Conservation (phyloP, 2,797 vertebrate species). For the Sebastes umbrosus region DNA sequence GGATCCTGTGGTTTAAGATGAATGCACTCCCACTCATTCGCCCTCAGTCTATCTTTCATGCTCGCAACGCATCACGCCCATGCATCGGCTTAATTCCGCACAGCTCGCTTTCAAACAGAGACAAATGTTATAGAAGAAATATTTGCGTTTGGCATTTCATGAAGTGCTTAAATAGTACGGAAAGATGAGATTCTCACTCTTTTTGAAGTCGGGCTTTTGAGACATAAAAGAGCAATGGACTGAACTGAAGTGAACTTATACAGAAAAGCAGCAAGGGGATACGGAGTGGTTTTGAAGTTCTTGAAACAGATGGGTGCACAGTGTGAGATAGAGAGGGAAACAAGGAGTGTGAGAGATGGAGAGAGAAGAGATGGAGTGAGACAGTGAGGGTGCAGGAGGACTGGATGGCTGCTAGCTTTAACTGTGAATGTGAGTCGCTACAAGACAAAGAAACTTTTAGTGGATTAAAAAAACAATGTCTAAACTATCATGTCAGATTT, state of each 20-base stretch:
- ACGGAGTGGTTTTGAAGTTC: constrained; percentile 58
- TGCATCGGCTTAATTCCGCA: constrained; percentile 33
- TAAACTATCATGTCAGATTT: not conserved
- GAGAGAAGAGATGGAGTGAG: constrained; percentile 39
- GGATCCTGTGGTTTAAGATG: constrained; percentile 47
- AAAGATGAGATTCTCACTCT: constrained; percentile 8
- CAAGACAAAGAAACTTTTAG: constrained; percentile 8
- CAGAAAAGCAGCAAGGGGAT: constrained; percentile 34
- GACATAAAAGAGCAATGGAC: constrained; percentile 46
- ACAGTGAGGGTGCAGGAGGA: constrained; percentile 8
- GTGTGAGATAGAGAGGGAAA: constrained; percentile 64
- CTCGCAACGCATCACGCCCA: constrained; percentile 28
- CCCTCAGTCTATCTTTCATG: constrained; percentile 42
- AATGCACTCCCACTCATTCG: constrained; percentile 57
- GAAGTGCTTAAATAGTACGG: constrained; percentile 14
- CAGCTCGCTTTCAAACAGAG: constrained; percentile 15
- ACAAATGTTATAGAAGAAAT: constrained; percentile 32
- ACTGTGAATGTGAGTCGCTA: not conserved
- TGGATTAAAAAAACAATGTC: not conserved
- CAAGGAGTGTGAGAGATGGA: constrained; percentile 37
- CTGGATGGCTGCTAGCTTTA: constrained; percentile 20
- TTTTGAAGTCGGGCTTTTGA: constrained; percentile 44
- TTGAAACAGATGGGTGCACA: constrained; percentile 75
- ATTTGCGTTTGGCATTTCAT: constrained; percentile 19
- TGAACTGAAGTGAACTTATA: constrained; percentile 35